Conservation (phyloP, 2,113 vertebrate genomes). For the Oreochromis aureus region DNA sequence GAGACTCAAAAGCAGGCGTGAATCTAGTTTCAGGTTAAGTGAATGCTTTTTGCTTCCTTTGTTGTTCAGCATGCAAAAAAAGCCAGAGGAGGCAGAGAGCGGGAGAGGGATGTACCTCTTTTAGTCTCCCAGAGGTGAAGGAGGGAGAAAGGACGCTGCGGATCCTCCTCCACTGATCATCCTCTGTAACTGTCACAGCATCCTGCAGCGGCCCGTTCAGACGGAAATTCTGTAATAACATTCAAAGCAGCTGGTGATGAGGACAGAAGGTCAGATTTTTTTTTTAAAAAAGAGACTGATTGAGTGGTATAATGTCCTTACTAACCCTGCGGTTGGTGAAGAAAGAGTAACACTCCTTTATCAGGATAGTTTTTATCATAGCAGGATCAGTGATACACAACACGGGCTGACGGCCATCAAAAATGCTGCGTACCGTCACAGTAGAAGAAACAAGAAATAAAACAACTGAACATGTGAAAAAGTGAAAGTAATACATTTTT, state of each 20-base stretch:
- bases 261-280: background rate
- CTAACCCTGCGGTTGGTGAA: slow-evolving; percentile 66
- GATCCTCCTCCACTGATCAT: slow-evolving; percentile 81
- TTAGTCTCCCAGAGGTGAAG: slow-evolving; percentile 85
- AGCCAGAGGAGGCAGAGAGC: background rate
- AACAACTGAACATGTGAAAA: background rate
- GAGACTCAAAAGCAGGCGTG: background rate
- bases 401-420: slow-evolving; percentile 67
- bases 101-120: slow-evolving; percentile 68
- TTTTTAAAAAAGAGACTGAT: fast-evolving
- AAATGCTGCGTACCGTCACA: slow-evolving; percentile 50
- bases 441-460: background rate
- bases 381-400: slow-evolving; percentile 55
- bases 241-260: background rate
- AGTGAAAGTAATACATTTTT: background rate
- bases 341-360: slow-evolving; percentile 68
- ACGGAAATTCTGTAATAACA: slow-evolving; percentile 22
- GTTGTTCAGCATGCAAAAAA: background rate
- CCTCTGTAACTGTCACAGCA: slow-evolving; percentile 57
- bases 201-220: slow-evolving; percentile 52
- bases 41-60: background rate
- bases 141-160: slow-evolving; percentile 77
- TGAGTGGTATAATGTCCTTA: background rate
- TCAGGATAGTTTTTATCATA: slow-evolving; percentile 64
- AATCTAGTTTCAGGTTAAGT: too few relatives aligned